These are phyloP conservation scores for Sipha flava DNA, from an alignment of 1,140 invertebrate genomes.

Conservation along the genomic window DNA sequence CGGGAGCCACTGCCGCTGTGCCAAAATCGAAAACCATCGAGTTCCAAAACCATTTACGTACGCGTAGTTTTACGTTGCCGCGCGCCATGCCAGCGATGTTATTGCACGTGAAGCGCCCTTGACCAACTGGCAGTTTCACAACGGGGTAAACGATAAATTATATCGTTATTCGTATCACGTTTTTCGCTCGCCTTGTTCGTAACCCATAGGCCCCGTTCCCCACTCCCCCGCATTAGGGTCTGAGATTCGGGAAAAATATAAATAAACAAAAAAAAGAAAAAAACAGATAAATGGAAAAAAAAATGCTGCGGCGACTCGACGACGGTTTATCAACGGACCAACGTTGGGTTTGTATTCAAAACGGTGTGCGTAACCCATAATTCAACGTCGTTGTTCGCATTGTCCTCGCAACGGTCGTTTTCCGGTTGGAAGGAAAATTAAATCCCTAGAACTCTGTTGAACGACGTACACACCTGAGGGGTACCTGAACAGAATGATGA, in stretches of 20 bases:
- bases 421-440: not conserved
- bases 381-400: not conserved
- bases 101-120: not conserved
- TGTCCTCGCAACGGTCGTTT: not conserved
- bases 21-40: too few species aligned
- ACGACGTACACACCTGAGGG: too few species aligned
- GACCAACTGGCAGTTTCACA: not conserved
- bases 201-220: not conserved
- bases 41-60: too few species aligned
- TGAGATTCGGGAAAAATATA: too few species aligned
- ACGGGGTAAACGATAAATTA: not conserved
- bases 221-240: too few species aligned
- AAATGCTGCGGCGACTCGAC: not conserved
- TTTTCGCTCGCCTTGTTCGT: not conserved
- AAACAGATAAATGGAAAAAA: too few species aligned
- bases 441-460: too few species aligned
- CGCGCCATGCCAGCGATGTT: not conserved
- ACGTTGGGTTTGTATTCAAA: not conserved
- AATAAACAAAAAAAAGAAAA: not conserved
- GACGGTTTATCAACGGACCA: not conserved
- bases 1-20: too few species aligned
- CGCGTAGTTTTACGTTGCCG: not conserved
- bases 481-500: too few species aligned
- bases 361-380: not conserved
- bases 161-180: not conserved